A percentile compares a stretch with the other conserved stretches of the same genome.
Conservation (phyloP, 1,140 invertebrate genomes). For the Brachionus manjavacas region DNA sequence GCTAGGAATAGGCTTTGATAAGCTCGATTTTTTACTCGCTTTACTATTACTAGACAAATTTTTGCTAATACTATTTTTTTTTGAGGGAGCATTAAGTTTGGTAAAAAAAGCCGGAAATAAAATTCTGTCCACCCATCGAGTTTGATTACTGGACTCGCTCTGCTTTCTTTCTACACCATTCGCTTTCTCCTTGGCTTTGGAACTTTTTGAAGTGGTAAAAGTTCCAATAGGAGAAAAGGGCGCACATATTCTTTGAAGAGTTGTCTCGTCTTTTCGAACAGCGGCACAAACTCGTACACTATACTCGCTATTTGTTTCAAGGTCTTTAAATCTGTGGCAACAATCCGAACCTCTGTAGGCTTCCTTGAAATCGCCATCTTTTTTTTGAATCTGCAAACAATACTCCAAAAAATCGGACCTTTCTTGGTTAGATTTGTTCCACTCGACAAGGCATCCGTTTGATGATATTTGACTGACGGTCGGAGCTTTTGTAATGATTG, state of each 20-base stretch:
- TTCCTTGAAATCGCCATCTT: conserved; percentile 27
- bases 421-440: not conserved
- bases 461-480: not conserved
- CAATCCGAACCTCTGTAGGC: conserved; percentile 68
- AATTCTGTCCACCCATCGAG: conserved; percentile 30
- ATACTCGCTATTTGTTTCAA: conserved; percentile 72
- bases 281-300: conserved; percentile 72
- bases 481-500: conserved; percentile 68
- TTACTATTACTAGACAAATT: not conserved
- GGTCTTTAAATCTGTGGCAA: conserved; percentile 65
- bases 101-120: conserved; percentile 44
- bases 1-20: conserved; percentile 4
- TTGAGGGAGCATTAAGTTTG: not conserved
- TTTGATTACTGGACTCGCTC: conserved; percentile 60
- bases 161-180: conserved; percentile 61
- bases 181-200: conserved; percentile 47
- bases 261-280: conserved; percentile 49
- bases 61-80: not conserved
- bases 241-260: not conserved
- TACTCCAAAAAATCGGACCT: not conserved
- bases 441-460: not conserved
- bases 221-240: not conserved
- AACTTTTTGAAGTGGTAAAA: conserved; percentile 60
- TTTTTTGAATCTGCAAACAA: conserved; percentile 40
- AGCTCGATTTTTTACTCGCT: conserved; percentile 6